Base-by-base conservation (phyloP, 2,797 vertebrate species). In the Chiroxiphia lanceolata region DNA sequence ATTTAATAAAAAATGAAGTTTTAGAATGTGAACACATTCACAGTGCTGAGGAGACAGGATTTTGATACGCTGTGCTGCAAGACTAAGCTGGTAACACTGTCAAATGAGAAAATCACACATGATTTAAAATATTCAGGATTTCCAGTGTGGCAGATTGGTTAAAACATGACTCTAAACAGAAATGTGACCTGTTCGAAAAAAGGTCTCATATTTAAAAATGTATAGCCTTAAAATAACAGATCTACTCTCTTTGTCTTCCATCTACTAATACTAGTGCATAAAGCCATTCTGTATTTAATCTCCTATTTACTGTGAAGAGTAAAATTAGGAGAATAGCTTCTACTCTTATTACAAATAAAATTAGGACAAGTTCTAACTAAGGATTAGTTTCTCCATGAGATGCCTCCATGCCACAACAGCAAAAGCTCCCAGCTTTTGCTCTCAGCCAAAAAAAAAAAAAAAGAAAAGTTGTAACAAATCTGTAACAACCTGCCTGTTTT, bases 1-100 rank as follows among this genome's bases (percentile, higher is more conserved):
- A 96, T 97, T 94, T 96, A 96, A 97, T 95, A 94, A 94, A 96
- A 91, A 75, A 11, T 5, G 6, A 93, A 95, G 72, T 87, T 96
- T 90, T 95, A 61, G 64, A 95, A 87, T 91, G 85, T 51, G 75
- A 96, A 90, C 42, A 96, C 94, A 96, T 94, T 89, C 84, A 94
- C 57, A 81, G 4, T 68, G 69, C 90, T 97, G 92, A 95, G 71
- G 61, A 63, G 77, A 91, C 44, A 88, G 75, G 63, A 91, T 91
- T 87, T 91, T 95, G 86, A 80, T 68, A 94, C 80, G 82, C 83
- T 76, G 63, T 94, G 79, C 60, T 59, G 67, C 61, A 82, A 93
- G 54, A 50, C 64, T 89, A 84, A 78, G 34, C 64, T 76, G 65
- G 29, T 48, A 75, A 83, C 9, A 14, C 45, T 64, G 48, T 87